Base-by-base conservation (phyloP, 2,113 vertebrate species). In the Austrofundulus limnaeus region DNA sequence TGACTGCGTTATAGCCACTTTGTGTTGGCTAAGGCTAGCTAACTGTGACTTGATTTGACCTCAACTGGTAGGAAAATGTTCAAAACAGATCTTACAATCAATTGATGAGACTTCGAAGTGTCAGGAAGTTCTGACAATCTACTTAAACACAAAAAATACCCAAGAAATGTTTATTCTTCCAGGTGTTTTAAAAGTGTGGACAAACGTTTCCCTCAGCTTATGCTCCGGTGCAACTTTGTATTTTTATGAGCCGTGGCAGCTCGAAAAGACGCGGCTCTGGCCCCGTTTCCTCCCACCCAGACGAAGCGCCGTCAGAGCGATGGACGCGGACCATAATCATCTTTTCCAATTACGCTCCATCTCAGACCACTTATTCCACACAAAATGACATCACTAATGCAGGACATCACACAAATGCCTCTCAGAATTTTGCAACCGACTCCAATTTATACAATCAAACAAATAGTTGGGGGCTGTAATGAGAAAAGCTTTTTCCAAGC, bases 321-420 rank as follows among this genome's bases (percentile, higher is more conserved):
- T 37, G 47, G 61, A 78, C 78, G 80, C 48, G 8, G 83, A 84
- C 83, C 76, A 63, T 89, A 87, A 91, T 89, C 76, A 89, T 75
- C 81, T 87, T 89, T 87, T 70, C 72, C 87, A 87, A 89, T 91
- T 85, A 90, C 76, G 80, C 83, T 90, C 80, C 81, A 87, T 91
- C 83, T 86, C 81, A 60, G 83, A 68, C 78, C 87, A 89, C 85
- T 91, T 89, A 87, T 89, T 88, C 77, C 58, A 62, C 86, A 68
- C 75, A 76, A 82, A 88, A 88, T 82, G 79, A 64, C 75, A 77
- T 86, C 85, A 83, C 69, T 82, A 85, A 89, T 85, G 81, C 50
- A 21, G 11, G 75, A 76, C 78, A 83, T 79, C 71, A 60, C 81
- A 84, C 81, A 91, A 89, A 81, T 85, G 84, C 42, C 66, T 74